Evolutionary conservation across 2,113 vertebrate species (phyloP), one percentile per base, ranked within the genome.

Genomic region (Lepus europaeus): DNA sequence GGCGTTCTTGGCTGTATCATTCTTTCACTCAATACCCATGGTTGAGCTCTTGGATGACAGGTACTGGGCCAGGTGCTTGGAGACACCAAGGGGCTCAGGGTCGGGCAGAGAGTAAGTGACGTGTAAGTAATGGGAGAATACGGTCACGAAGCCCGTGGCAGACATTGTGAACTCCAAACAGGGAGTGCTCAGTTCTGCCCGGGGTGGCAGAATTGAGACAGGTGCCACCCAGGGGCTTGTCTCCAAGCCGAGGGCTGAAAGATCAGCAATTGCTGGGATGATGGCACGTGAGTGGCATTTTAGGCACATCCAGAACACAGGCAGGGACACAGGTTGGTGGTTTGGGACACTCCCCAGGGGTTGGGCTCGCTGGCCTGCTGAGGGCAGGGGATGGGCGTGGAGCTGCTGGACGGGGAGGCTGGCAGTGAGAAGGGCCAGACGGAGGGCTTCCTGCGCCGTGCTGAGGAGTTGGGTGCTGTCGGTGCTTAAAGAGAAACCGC

Each of bases 141-240:
- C 3, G 12, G 20, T 23, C 3, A 3, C 11, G 1, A 3, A 12
- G 33, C 25, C 11, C 6, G 8, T 49, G 78, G 36, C 29, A 23
- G 53, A 16, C 5, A 0, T 13, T 22, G 22, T 7, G 14, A 22
- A 4, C 13, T 9, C 10, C 25, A 13, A n/a, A 49, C 0, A 6
- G 25, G 72, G 22, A 31, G 17, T 12, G 39, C 49, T 31, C 17
- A 7, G 17, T 68, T 70, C 27, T 53, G 1, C 23, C 29, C 5
- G 4, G 27, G 9, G 3, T 53, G 1, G 1, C 9, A 39, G n/a
- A 6, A 8, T 69, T 39, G 33, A 68, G 27, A 17, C 25, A 66
- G 45, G 29, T 22, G 78, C 70, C 84, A 22, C 0, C 12, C 77
- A 14, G 23, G 22, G 22, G 12, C 12, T 80, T 82, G 39, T 9